These are phyloP conservation scores for Nesoenas mayeri DNA, from an alignment of 2,113 vertebrate species.

Conservation along the genomic window DNA sequence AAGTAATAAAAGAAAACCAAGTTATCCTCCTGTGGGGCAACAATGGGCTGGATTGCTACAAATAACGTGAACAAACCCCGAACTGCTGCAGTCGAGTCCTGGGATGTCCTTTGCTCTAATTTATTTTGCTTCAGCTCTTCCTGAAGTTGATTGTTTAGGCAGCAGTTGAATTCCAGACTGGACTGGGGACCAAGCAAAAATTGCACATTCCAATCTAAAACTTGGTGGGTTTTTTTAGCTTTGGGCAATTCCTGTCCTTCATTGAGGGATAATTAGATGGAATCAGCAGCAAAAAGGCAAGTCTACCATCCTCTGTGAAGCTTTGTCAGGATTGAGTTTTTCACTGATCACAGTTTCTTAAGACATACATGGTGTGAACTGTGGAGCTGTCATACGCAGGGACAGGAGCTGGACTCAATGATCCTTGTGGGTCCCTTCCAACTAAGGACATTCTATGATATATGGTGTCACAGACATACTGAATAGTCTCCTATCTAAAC, in stretches of 20 bases:
- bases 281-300: background rate
- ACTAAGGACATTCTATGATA: background rate
- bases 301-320: background rate
- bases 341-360: background rate
- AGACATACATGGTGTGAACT: background rate
- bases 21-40: background rate
- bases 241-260: background rate
- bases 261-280: background rate
- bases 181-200: background rate
- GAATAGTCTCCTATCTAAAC: background rate
- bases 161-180: background rate
- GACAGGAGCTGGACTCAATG: too few species aligned
- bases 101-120: background rate
- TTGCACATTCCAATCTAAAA: background rate
- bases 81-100: background rate
- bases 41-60: background rate
- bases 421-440: too few species aligned
- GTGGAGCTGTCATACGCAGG: too few species aligned
- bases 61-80: background rate
- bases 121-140: background rate
- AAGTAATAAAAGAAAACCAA: background rate
- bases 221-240: background rate
- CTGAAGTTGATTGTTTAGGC: background rate
- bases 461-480: background rate
- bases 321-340: background rate